A percentile compares a stretch with the other conserved stretches of the same genome.
Conservation (phyloP, 23 tunicate genomes). For the Styela clava region DNA sequence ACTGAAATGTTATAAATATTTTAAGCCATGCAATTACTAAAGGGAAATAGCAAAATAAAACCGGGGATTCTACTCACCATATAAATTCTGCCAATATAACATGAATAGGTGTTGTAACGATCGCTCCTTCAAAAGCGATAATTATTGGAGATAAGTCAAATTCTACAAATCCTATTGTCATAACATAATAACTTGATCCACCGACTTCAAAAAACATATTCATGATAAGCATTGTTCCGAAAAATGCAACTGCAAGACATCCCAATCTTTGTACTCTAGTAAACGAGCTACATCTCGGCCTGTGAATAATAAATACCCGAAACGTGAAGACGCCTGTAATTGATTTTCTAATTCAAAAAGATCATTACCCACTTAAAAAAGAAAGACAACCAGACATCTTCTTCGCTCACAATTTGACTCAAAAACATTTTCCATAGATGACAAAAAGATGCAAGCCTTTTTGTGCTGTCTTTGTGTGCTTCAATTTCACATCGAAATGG, state of each 20-base stretch:
- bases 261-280: slow-evolving; percentile 60
- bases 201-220: slow-evolving; percentile 41
- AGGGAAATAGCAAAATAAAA: too few species aligned
- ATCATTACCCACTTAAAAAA: slow-evolving; percentile 45
- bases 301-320: slow-evolving; percentile 12
- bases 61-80: background rate
- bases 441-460: slow-evolving; percentile 29
- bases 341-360: background rate
- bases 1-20: background rate
- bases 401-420: slow-evolving; percentile 1
- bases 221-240: slow-evolving; percentile 60
- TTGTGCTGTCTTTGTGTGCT: background rate
- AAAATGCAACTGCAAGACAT: slow-evolving; percentile 52
- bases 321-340: too few species aligned
- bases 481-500: slow-evolving; percentile 55
- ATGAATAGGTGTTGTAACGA: slow-evolving; percentile 49
- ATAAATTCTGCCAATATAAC: slow-evolving; percentile 4
- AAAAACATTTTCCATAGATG: slow-evolving; percentile 34
- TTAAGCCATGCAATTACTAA: too few species aligned
- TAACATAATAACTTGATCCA: slow-evolving; percentile 21
- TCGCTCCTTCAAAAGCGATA: slow-evolving; percentile 51
- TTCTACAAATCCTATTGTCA: slow-evolving; percentile 38
- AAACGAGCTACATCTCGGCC: slow-evolving; percentile 55
- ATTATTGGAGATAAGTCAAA: slow-evolving; percentile 43
- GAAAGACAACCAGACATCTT: slow-evolving; percentile 51